phyloP scores from a whole-genome alignment of 2,888 invertebrate species.

The Lasioglossum morio region DNA sequence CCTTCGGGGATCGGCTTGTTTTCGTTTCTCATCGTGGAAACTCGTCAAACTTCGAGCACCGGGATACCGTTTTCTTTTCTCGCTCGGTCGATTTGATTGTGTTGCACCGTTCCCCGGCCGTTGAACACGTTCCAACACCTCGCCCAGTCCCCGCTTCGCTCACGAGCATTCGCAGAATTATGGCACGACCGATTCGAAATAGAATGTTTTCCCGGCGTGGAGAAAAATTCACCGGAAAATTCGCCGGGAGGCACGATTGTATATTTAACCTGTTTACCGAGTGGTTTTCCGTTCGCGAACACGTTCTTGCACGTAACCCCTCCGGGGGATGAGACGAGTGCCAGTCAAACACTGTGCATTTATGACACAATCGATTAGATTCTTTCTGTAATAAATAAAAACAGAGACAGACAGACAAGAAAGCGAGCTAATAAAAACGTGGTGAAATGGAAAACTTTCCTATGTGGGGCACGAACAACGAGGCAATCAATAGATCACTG shows the following conservation, averaged over 20 bases:
- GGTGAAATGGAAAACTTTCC: background rate
- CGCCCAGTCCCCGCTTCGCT: background rate
- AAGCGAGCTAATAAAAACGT: too few relatives aligned
- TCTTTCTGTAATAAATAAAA: background rate
- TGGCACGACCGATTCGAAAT: slow-evolving; percentile 7
- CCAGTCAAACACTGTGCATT: background rate
- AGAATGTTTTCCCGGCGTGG: background rate
- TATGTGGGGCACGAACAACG: background rate
- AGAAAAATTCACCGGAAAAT: background rate
- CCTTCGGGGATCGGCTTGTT: background rate
- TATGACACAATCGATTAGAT: background rate
- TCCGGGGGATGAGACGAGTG: background rate
- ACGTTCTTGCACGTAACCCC: background rate
- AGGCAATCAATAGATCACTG: background rate
- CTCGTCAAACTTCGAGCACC: background rate
- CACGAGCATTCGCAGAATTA: slow-evolving; percentile 21
- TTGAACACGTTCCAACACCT: background rate
- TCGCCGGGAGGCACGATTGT: background rate
- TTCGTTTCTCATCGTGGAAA: background rate
- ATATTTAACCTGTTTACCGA: background rate
- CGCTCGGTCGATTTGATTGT: background rate
- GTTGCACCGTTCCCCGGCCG: background rate
- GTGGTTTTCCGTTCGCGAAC: background rate
- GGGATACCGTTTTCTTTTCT: slow-evolving; percentile 18
- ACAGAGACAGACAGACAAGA: too few relatives aligned